These are phyloP conservation scores for Platyura marginata DNA, from an alignment of 1,140 invertebrate species.

Conservation along the genomic window DNA sequence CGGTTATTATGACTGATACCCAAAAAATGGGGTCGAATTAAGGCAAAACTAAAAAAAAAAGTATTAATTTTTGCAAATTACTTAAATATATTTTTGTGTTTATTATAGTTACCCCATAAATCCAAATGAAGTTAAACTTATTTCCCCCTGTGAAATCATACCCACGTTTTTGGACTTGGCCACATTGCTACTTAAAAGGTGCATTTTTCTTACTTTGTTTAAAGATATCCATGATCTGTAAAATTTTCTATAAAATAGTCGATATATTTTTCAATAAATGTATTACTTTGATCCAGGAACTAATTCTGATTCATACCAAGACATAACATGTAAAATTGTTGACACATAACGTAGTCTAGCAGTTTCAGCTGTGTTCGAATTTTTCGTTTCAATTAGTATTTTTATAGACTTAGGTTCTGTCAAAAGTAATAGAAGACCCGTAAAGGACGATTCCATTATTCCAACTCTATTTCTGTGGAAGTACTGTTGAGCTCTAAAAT, in stretches of 20 bases:
- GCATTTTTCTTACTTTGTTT: conserved; percentile 36
- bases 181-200: conserved; percentile 32
- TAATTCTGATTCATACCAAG: conserved; percentile 50
- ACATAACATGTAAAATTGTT: conserved; percentile 41
- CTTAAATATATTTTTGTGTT: not conserved
- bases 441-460: no score
- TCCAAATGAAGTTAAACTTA: conserved; percentile 60
- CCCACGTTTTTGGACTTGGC: conserved; percentile 22
- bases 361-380: conserved; percentile 32
- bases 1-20: conserved; percentile 30
- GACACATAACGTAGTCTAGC: conserved; percentile 53
- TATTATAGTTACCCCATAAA: conserved; percentile 40
- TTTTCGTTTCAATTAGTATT: no score
- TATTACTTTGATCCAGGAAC: conserved; percentile 31
- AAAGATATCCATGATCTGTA: conserved; percentile 38
- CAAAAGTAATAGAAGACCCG: no score
- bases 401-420: no score
- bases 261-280: not conserved
- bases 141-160: conserved; percentile 47
- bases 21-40: conserved; percentile 39
- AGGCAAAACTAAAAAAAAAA: conserved; percentile 22
- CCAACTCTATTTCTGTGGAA: no score
- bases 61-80: not conserved
- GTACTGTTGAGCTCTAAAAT: no score
- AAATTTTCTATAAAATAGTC: conserved; percentile 5